These are phyloP conservation scores for Nipponacmea schrenckii DNA, from an alignment of 2,888 invertebrate genomes.

Conservation along the genomic window DNA sequence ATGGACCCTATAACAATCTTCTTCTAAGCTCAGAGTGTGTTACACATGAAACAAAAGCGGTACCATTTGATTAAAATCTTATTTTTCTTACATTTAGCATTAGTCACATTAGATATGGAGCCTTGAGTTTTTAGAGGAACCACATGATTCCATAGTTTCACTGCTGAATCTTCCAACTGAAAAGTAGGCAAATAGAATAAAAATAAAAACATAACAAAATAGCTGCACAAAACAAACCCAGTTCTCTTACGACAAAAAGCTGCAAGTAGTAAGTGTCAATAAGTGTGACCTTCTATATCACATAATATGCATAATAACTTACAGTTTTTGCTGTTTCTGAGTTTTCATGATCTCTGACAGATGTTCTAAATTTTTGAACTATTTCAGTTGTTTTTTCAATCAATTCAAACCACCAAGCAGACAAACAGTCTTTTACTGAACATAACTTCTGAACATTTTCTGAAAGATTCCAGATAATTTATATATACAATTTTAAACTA, in stretches of 20 bases:
- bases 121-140: constrained; percentile 53
- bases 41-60: too few relatives aligned
- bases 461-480: too few relatives aligned
- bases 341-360: background rate
- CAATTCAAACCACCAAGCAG: background rate
- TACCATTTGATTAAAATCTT: background rate
- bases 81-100: constrained; percentile 51
- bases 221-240: too few relatives aligned
- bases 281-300: too few relatives aligned
- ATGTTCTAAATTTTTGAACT: background rate
- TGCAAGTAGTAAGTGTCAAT: too few relatives aligned
- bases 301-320: too few relatives aligned
- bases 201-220: too few relatives aligned
- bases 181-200: constrained; percentile 9
- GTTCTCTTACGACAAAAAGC: too few relatives aligned
- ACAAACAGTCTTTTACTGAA: background rate
- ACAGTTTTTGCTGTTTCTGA: too few relatives aligned
- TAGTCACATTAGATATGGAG: constrained; percentile 31
- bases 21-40: too few relatives aligned
- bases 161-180: constrained; percentile 49
- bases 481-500: too few relatives aligned
- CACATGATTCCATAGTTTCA: constrained; percentile 55
- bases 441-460: background rate
- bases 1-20: too few relatives aligned
- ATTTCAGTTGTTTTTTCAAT: background rate